A percentile compares a stretch with the other conserved stretches of the same genome.
Conservation (phyloP, 2,797 vertebrate species). For the Valencia hispanica region DNA sequence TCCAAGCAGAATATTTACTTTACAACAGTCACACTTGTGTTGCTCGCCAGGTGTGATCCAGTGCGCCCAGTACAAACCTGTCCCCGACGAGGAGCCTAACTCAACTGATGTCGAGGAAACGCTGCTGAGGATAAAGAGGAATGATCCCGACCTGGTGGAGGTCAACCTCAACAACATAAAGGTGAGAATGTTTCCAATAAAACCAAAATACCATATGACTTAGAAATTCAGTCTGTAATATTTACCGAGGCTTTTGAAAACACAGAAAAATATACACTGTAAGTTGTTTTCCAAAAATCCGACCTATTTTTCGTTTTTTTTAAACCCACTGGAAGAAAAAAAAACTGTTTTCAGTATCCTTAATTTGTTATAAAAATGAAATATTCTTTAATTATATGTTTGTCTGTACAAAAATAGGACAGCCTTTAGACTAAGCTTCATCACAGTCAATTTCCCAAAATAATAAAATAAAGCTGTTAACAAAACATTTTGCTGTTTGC, state of each 20-base stretch:
- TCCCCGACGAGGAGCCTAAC: slow-evolving; percentile 96
- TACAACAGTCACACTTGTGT: neutral
- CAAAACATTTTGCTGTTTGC: neutral
- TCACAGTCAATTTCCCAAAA: neutral
- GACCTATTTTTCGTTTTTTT: neutral
- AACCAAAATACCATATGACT: neutral
- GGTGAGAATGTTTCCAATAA: slow-evolving; percentile 68
- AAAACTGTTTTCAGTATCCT: neutral
- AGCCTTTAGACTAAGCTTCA: no score
- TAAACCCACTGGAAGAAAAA: neutral
- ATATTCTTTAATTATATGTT: neutral
- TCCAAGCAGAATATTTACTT: neutral
- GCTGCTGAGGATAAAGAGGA: slow-evolving; percentile 86
- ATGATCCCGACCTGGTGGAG: slow-evolving; percentile 92
- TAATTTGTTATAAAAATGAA: neutral
- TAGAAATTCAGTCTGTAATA: neutral
- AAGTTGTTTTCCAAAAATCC: neutral
- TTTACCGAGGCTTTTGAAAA: neutral
- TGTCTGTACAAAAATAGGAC: neutral
- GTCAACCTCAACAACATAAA: slow-evolving; percentile 98
- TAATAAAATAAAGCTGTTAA: neutral
- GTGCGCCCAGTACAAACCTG: slow-evolving; percentile 94
- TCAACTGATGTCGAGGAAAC: slow-evolving; percentile 94
- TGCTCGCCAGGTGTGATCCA: slow-evolving; percentile 80
- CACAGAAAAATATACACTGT: neutral